Evolutionary conservation across 2,888 invertebrate species (phyloP), one percentile per base, ranked within the genome.

Genomic region (Syrista parreyssii): DNA sequence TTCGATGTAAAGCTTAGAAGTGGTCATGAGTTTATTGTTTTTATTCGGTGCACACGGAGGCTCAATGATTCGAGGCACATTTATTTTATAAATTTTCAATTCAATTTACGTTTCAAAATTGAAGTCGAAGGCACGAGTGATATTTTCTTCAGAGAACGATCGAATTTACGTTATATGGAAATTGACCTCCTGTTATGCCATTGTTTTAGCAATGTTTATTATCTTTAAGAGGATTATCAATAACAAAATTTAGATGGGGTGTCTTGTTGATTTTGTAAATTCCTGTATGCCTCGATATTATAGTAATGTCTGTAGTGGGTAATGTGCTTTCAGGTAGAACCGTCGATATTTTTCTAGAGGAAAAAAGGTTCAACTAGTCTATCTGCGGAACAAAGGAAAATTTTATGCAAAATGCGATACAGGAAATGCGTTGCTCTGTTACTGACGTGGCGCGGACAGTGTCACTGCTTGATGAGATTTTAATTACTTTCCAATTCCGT

Each of bases 401-500:
- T 23, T 55, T 9, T 23, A 9, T 23, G 15, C 15, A 55, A 55
- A 55, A 23, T 55, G 9, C 55, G 23, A 55, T 15, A 9, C 23
- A 55, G 55, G 23, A 55, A 55, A 55, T 55, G 23, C 6, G 23
- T 55, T 55, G 55, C 23, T 55, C 55, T 55, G 55, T 55, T 23
- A 55, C 55, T 55, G 23, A 9, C 23, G 23, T 55, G 9, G 55
- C 23, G 55, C 55, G 23, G 23, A 23, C 55, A 55, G 55, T 55
- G 68, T 77, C 55, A 73, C 68, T 68, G 68, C 79, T 86, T 86
- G 84, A 87, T 87, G 84, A 82, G 84, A 84, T 86, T 88, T 88
- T 88, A 87, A 88, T 87, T 86, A 88, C 84, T 86, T 85, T 85
- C 83, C 85, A 83, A 88, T 87, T 84, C 81, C 78, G 73, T 79